Evolutionary conservation across 2,797 vertebrate species (phyloP).

Genomic region (Nyctalus aviator): DNA sequence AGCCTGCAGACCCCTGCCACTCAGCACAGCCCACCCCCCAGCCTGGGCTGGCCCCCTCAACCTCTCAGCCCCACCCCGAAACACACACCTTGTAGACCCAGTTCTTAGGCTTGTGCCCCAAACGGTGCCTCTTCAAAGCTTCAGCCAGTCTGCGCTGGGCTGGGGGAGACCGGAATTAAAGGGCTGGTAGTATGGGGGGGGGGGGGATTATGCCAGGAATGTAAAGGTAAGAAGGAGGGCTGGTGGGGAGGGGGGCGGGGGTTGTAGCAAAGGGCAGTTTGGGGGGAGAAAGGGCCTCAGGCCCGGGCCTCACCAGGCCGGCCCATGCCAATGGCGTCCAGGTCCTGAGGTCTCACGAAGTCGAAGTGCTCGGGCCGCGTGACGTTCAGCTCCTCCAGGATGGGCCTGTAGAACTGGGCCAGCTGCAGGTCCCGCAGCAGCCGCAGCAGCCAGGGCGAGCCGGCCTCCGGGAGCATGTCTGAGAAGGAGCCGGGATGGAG

Average conservation of each 20-base stretch:
- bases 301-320: slow-evolving; percentile 90
- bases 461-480: slow-evolving; percentile 92
- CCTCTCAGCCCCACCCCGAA: not conserved
- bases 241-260: no score
- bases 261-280: not conserved
- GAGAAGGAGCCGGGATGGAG: not conserved
- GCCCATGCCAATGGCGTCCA: slow-evolving; percentile 94
- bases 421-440: slow-evolving; percentile 92
- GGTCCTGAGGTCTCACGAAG: slow-evolving; percentile 92
- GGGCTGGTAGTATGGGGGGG: not conserved
- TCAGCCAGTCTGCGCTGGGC: slow-evolving; percentile 92
- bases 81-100: slow-evolving; percentile 89
- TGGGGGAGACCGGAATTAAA: slow-evolving; percentile 76
- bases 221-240: not conserved
- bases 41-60: not conserved
- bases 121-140: slow-evolving; percentile 86
- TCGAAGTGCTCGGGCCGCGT: slow-evolving; percentile 92
- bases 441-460: slow-evolving; percentile 91
- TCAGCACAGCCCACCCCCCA: not conserved
- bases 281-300: not conserved
- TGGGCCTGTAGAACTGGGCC: slow-evolving; percentile 92
- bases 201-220: not conserved
- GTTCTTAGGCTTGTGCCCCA: slow-evolving; percentile 82
- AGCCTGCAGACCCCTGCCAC: no score
- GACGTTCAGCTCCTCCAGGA: slow-evolving; percentile 93